Conservation (phyloP, 2,113 vertebrate genomes). For the Oxygymnocypris stewartii region DNA sequence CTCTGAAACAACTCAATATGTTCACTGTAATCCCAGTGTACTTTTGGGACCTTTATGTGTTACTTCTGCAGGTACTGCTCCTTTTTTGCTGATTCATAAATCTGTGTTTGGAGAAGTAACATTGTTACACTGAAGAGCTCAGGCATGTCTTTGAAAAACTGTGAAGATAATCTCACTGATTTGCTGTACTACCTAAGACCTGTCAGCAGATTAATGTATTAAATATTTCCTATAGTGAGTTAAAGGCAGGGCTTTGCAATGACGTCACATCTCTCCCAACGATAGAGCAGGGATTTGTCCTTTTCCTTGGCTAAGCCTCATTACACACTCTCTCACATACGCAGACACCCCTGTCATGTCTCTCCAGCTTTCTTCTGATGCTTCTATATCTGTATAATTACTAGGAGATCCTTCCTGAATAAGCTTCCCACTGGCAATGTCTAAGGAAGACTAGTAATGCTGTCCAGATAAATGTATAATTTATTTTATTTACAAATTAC, state of each 20-base stretch:
- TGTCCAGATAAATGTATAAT: background rate
- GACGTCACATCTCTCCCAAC: slow-evolving; percentile 25
- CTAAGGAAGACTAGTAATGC: background rate
- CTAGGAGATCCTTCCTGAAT: slow-evolving; percentile 4
- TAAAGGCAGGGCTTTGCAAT: slow-evolving; percentile 25
- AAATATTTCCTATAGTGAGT: background rate
- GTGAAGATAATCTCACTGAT: slow-evolving; percentile 35
- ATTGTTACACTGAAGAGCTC: background rate
- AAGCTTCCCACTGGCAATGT: background rate
- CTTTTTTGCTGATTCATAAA: slow-evolving; percentile 9
- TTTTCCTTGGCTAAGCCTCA: slow-evolving; percentile 36
- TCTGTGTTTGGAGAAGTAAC: background rate
- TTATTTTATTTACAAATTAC: too few species aligned
- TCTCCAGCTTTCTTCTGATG: slow-evolving; percentile 19
- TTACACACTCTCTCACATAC: slow-evolving; percentile 38
- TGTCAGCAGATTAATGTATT: slow-evolving; percentile 31
- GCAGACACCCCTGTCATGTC: slow-evolving; percentile 30
- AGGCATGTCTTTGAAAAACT: slow-evolving; percentile 4
- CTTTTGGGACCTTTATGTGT: slow-evolving; percentile 4
- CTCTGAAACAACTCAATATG: slow-evolving; percentile 3
- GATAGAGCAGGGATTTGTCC: slow-evolving; percentile 38
- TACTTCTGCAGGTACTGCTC: background rate
- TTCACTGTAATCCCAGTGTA: background rate
- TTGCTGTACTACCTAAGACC: background rate
- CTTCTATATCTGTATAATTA: slow-evolving; percentile 38